These are phyloP conservation scores for Callyntrura guangdongensis DNA, from an alignment of 2,888 invertebrate genomes.

Conservation along the genomic window DNA sequence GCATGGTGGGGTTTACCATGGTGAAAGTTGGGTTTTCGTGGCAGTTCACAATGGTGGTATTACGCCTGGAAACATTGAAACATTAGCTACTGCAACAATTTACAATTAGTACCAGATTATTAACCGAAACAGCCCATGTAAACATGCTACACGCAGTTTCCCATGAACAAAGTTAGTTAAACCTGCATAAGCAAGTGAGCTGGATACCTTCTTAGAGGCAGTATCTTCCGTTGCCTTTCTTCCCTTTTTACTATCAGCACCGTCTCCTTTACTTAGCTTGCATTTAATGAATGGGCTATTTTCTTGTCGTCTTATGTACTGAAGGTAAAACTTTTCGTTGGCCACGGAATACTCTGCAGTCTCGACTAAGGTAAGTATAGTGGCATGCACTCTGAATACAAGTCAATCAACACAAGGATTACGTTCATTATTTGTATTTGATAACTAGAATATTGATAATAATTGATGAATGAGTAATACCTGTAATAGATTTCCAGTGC, in stretches of 20 bases:
- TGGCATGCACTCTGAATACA: conserved; percentile 91
- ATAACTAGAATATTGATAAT: too few species aligned
- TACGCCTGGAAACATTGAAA: too few species aligned
- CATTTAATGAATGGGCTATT: conserved; percentile 82
- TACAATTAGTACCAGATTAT: too few species aligned
- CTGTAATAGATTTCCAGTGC: conserved; percentile 90
- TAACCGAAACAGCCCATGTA: too few species aligned
- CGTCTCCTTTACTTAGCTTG: conserved; percentile 77
- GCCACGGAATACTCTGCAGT: conserved; percentile 88
- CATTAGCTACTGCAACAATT: too few species aligned
- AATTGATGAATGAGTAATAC: conserved; percentile 59
- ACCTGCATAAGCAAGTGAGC: too few species aligned
- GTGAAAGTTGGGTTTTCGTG: too few species aligned
- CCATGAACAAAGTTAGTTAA: too few species aligned
- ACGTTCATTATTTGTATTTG: too few species aligned
- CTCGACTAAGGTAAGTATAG: conserved; percentile 95
- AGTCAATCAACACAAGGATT: conserved; percentile 85
- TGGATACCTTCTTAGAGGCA: conserved; percentile 75
- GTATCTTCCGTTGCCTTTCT: conserved; percentile 73
- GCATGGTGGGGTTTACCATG: too few species aligned
- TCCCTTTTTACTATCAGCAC: conserved; percentile 70
- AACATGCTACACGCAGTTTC: too few species aligned
- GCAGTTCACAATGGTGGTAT: too few species aligned
- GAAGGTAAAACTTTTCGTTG: conserved; percentile 85
- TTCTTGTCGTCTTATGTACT: conserved; percentile 85